phyloP scores from a whole-genome alignment of 2,797 vertebrate genomes.

The Scleropages formosus region DNA sequence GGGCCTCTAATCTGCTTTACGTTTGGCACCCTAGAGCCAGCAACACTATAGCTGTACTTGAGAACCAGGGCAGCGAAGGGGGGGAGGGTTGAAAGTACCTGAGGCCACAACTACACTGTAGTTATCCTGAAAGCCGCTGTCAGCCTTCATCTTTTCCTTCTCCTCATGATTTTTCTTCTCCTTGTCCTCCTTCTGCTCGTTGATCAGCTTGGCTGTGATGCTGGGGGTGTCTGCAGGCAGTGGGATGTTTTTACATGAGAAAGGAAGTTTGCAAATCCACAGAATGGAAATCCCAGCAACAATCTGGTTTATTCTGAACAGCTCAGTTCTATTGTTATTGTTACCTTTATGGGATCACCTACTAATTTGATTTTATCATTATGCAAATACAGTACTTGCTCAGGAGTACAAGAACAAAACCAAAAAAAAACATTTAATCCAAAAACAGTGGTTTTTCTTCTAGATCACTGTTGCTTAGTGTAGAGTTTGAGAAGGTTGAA shows the following conservation, averaged over 20 bases:
- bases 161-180: conserved; percentile 99
- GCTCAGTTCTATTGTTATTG: too few relatives aligned
- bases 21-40: neutral
- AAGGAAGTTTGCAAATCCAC: neutral
- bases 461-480: too few relatives aligned
- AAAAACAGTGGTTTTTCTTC: too few relatives aligned
- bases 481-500: too few relatives aligned
- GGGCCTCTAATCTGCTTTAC: neutral
- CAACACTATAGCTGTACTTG: neutral
- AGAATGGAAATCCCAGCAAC: too few relatives aligned
- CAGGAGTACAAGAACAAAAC: too few relatives aligned
- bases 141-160: conserved; percentile 97
- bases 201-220: conserved; percentile 97
- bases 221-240: conserved; percentile 86
- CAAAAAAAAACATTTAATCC: too few relatives aligned
- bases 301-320: too few relatives aligned
- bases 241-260: neutral
- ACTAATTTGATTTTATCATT: too few relatives aligned
- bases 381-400: too few relatives aligned
- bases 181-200: conserved; percentile 97
- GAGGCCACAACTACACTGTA: conserved; percentile 98
- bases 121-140: conserved; percentile 97
- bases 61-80: neutral
- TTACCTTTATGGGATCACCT: too few relatives aligned
- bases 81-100: conserved; percentile 62